Conservation (phyloP, 2,888 invertebrate genomes). For the Colostygia pectinataria region DNA sequence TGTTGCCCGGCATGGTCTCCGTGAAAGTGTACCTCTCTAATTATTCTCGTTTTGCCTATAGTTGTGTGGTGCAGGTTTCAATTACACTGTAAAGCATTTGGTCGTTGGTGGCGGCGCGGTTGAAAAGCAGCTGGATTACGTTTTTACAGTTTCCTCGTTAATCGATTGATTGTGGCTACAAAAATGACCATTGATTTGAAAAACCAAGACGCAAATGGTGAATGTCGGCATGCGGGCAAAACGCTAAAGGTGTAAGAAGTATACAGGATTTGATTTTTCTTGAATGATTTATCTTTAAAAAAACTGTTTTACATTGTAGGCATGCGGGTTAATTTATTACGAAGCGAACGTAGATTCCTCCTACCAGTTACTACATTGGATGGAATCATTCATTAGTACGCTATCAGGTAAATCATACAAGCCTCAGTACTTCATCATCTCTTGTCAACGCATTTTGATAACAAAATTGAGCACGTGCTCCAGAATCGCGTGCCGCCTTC, state of each 20-base stretch:
- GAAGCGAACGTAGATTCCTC: too few relatives aligned
- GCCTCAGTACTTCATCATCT: conserved; percentile 16
- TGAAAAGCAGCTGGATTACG: conserved; percentile 30
- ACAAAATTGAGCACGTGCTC: conserved; percentile 33
- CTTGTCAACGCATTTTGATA: conserved; percentile 23
- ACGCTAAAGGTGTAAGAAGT: too few relatives aligned
- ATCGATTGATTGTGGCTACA: too few relatives aligned
- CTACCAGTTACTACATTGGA: neutral
- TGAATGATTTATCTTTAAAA: too few relatives aligned
- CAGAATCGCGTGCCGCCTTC: conserved; percentile 50
- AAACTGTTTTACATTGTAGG: too few relatives aligned
- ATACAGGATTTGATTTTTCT: neutral
- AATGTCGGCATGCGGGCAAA: too few relatives aligned
- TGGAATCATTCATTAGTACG: neutral
- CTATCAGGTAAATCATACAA: neutral
- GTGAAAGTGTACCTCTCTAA: conserved; percentile 75
- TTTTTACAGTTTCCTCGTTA: conserved; percentile 19
- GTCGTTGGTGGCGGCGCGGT: conserved; percentile 15
- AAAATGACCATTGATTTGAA: too few relatives aligned
- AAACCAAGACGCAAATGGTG: too few relatives aligned
- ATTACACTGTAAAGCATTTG: conserved; percentile 28
- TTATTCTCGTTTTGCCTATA: conserved; percentile 55
- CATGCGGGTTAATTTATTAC: too few relatives aligned
- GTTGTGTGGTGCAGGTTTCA: conserved; percentile 29
- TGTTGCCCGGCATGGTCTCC: conserved; percentile 46